A percentile compares a stretch with the other conserved stretches of the same genome.
These are phyloP conservation scores for Listronotus bonariensis DNA, from an alignment of 1,140 invertebrate species.

Conservation along the genomic window DNA sequence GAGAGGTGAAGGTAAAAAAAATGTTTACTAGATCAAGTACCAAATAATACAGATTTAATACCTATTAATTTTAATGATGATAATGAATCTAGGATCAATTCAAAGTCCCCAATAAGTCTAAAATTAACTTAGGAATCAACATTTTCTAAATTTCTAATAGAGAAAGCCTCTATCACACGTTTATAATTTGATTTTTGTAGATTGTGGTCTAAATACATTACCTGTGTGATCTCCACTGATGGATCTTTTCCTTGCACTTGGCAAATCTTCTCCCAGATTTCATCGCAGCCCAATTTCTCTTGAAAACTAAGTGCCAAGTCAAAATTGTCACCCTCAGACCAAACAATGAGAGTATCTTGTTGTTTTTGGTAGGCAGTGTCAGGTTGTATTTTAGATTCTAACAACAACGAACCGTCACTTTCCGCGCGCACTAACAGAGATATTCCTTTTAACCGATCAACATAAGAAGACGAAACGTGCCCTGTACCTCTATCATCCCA, in stretches of 20 bases:
- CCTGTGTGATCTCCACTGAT: slow-evolving; percentile 93
- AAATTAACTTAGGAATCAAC: too few species aligned
- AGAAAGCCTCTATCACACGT: too few species aligned
- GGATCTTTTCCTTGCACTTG: slow-evolving; percentile 98
- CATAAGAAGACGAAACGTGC: slow-evolving; percentile 94
- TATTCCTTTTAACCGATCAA: slow-evolving; percentile 92
- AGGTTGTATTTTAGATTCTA: slow-evolving; percentile 96
- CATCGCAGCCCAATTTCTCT: slow-evolving; percentile 99
- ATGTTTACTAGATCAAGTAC: too few species aligned
- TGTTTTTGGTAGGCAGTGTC: slow-evolving; percentile 99
- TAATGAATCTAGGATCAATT: too few species aligned
- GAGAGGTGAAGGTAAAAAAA: too few species aligned
- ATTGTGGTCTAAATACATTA: slow-evolving; percentile 4
- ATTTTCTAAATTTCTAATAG: too few species aligned
- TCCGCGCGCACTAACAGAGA: slow-evolving; percentile 94
- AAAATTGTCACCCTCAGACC: slow-evolving; percentile 99
- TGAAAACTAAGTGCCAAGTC: slow-evolving; percentile 99
- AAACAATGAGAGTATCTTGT: slow-evolving; percentile 99
- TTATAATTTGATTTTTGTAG: too few species aligned
- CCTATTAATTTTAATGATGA: too few species aligned
- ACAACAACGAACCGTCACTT: slow-evolving; percentile 88
- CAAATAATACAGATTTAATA: too few species aligned
- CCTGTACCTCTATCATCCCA: slow-evolving; percentile 99
- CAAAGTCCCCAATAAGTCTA: too few species aligned
- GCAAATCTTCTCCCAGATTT: slow-evolving; percentile 99